These are phyloP conservation scores for Crotalus helleri DNA, from an alignment of 2,113 vertebrate genomes.

Conservation along the genomic window DNA sequence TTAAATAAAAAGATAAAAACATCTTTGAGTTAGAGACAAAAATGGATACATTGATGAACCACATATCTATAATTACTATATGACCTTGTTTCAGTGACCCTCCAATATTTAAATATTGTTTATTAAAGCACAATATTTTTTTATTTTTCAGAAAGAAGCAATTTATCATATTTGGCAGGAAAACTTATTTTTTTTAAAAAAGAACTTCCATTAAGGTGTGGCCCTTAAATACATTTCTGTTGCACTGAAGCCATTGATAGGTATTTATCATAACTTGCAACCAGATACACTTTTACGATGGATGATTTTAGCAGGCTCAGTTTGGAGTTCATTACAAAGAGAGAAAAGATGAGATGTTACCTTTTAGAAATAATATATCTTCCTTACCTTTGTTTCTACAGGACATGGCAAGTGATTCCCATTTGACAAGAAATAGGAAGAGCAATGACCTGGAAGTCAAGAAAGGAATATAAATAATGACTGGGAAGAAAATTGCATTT, in stretches of 20 bases:
- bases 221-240: conserved; percentile 1
- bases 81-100: background rate
- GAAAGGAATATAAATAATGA: conserved; percentile 24
- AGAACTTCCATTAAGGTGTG: background rate
- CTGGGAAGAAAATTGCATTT: conserved; percentile 40
- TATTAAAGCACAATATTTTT: background rate
- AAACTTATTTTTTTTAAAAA: conserved; percentile 4
- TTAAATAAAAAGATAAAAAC: background rate
- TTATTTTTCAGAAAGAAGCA: background rate
- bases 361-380: conserved; percentile 25
- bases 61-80: background rate
- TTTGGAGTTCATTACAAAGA: conserved; percentile 4
- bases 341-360: conserved; percentile 1
- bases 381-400: conserved; percentile 10
- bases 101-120: background rate
- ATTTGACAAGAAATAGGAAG: conserved; percentile 23
- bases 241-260: background rate
- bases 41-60: background rate
- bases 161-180: conserved; percentile 31
- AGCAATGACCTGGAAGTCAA: conserved; percentile 30
- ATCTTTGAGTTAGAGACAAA: background rate
- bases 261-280: background rate
- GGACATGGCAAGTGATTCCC: conserved; percentile 27
- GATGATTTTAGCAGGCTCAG: background rate
- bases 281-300: background rate